Percentiles rank a stretch among this genome's conserved stretches.
Evolutionary conservation across 2,797 vertebrate species (phyloP).

Genomic region (Dermochelys coriacea): DNA sequence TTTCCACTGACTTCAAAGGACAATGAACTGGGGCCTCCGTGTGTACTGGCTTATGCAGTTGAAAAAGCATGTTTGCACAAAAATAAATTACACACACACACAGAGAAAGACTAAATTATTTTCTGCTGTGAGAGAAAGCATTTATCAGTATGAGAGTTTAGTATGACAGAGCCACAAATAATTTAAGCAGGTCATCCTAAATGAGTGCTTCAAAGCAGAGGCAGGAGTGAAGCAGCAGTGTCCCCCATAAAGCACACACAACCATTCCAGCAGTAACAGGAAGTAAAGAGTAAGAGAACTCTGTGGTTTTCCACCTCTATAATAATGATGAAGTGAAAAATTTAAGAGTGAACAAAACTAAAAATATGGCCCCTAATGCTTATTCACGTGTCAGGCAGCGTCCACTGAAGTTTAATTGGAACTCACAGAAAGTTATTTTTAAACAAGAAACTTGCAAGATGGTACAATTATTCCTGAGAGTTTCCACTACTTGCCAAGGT

Average conservation of each 20-base stretch:
- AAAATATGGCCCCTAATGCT: background rate
- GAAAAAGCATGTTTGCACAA: background rate
- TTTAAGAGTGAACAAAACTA: background rate
- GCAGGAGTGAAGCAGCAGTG: accelerated
- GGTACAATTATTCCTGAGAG: background rate
- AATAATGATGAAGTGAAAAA: accelerated
- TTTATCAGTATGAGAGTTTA: background rate
- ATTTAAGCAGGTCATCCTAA: background rate
- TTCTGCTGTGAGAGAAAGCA: background rate
- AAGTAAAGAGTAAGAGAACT: background rate
- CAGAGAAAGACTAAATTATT: background rate
- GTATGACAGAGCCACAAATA: background rate
- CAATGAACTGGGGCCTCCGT: accelerated
- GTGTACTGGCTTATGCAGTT: background rate
- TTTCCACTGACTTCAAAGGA: background rate
- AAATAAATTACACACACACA: background rate
- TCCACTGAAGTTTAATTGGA: background rate
- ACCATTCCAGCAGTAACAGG: background rate
- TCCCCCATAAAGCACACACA: background rate
- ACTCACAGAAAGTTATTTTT: background rate
- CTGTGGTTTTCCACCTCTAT: background rate
- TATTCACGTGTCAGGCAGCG: background rate
- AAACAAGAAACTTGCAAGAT: background rate
- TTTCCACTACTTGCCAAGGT: background rate
- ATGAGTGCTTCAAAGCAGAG: background rate